phyloP scores from a whole-genome alignment of 2,888 invertebrate species.

The Limnephilus rhombicus region DNA sequence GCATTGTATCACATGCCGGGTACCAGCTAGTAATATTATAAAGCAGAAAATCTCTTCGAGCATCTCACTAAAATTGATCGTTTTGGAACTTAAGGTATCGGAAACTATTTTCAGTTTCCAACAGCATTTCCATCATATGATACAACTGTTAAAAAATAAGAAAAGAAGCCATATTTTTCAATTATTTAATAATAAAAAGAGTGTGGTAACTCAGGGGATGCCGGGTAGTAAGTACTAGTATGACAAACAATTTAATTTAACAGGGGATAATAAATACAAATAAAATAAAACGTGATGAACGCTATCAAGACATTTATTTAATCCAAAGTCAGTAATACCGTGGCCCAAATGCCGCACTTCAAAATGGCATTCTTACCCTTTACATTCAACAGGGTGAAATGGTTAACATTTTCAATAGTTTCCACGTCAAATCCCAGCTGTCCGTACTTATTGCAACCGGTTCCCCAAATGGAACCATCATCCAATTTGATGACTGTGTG shows the following conservation, averaged over 20 bases:
- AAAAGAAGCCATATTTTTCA: background rate
- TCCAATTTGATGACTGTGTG: constrained; percentile 86
- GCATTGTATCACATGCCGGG: too few species aligned
- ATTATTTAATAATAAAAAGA: background rate
- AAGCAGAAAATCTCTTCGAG: too few species aligned
- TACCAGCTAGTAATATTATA: too few species aligned
- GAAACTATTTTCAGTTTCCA: too few species aligned
- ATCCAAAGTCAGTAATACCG: constrained; percentile 21
- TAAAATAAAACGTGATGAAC: background rate
- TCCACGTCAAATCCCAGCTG: constrained; percentile 80
- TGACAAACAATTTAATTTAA: background rate
- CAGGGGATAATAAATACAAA: background rate
- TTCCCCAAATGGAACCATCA: constrained; percentile 83
- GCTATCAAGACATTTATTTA: background rate
- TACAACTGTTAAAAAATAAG: background rate
- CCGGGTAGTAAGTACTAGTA: background rate
- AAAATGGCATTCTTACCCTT: constrained; percentile 38
- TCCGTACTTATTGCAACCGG: constrained; percentile 90
- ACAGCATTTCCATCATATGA: too few species aligned
- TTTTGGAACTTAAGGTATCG: background rate
- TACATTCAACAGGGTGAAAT: constrained; percentile 45
- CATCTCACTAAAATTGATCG: background rate
- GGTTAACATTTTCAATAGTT: constrained; percentile 68
- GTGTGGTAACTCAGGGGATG: background rate
- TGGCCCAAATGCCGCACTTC: constrained; percentile 61